Evolutionary conservation across 2,888 invertebrate genomes (phyloP).

Genomic region (Lottia gigantea): DNA sequence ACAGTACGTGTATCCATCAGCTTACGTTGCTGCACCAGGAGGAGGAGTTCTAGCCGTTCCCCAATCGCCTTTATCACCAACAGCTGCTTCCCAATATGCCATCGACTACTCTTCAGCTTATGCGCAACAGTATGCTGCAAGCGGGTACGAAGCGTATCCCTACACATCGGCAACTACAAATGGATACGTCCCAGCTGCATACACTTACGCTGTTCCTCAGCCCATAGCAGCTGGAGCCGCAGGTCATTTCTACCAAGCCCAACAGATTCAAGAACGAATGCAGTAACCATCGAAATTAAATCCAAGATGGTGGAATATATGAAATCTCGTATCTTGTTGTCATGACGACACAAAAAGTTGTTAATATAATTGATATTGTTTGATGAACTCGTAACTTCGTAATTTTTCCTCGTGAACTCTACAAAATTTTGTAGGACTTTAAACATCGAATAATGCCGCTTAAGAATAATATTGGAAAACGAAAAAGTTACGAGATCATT

Average conservation of each 20-base stretch:
- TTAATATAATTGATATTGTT: too few relatives aligned
- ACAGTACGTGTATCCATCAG: constrained; percentile 55
- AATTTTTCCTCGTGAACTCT: too few relatives aligned
- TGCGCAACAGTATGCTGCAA: constrained; percentile 45
- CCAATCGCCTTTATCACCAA: constrained; percentile 38
- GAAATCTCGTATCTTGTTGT: constrained; percentile 2
- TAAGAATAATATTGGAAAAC: too few relatives aligned
- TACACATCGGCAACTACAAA: constrained; percentile 47
- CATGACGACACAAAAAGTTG: neutral
- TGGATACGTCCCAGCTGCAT: constrained; percentile 48
- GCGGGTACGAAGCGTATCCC: constrained; percentile 49
- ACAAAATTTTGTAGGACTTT: too few relatives aligned
- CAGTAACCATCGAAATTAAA: constrained; percentile 37
- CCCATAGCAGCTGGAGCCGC: constrained; percentile 49
- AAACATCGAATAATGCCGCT: too few relatives aligned
- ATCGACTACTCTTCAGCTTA: constrained; percentile 51
- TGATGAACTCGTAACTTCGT: too few relatives aligned
- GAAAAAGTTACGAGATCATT: too few relatives aligned
- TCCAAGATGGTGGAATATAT: neutral
- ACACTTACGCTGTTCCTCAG: constrained; percentile 55
- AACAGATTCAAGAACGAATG: constrained; percentile 58
- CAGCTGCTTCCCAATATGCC: constrained; percentile 46
- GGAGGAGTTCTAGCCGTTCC: constrained; percentile 31
- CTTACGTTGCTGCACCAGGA: constrained; percentile 47
- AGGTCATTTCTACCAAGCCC: constrained; percentile 53